Percentiles rank a stretch among this genome's conserved stretches.
Evolutionary conservation across 2,113 vertebrate species (phyloP).

Genomic region (Probosciger aterrimus): DNA sequence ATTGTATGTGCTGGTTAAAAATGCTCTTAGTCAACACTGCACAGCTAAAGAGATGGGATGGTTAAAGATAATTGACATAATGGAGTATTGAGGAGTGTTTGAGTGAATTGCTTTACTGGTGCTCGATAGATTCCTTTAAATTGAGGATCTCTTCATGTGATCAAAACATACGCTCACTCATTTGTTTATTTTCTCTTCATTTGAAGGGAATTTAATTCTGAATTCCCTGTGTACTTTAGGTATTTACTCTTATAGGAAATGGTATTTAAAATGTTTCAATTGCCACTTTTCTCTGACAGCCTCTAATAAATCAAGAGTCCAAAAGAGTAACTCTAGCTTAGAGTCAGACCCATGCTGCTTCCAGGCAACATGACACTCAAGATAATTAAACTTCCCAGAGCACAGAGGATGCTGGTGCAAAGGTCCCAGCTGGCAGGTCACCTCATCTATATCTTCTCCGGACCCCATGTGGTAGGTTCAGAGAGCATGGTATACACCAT

Average conservation of each 20-base stretch:
- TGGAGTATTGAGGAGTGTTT: not conserved
- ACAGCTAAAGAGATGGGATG: not conserved
- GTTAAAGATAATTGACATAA: not conserved
- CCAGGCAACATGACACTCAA: not conserved
- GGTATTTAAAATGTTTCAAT: not conserved
- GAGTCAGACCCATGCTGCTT: not conserved
- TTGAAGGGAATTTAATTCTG: slow-evolving; percentile 34
- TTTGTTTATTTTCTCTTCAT: slow-evolving; percentile 28
- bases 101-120: not conserved
- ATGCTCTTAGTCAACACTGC: not conserved
- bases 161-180: not conserved
- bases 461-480: fast-evolving
- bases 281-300: not conserved
- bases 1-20: not conserved
- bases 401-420: not conserved
- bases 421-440: not conserved
- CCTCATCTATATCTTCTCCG: not conserved
- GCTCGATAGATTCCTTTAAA: not conserved
- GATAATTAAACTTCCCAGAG: not conserved
- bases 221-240: not conserved
- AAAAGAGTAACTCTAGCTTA: not conserved
- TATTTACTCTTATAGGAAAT: not conserved
- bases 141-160: slow-evolving; percentile 18
- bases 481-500: not conserved
- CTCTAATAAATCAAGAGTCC: not conserved